These are phyloP conservation scores for Avahi laniger DNA, from an alignment of 2,797 vertebrate genomes.

Conservation along the genomic window DNA sequence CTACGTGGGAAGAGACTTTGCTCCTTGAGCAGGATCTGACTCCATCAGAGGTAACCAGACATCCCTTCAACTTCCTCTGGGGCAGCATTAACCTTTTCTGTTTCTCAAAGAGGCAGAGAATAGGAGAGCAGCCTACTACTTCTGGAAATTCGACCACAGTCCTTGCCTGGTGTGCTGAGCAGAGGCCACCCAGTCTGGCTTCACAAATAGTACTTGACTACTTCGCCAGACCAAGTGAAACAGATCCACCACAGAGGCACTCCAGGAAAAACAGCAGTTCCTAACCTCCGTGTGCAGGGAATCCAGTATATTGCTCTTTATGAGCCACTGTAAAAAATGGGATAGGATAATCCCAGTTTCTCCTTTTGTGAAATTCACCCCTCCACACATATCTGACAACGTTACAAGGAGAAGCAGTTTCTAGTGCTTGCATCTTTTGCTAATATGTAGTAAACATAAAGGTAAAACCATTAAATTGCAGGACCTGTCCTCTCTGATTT, in stretches of 20 bases:
- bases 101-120: neutral
- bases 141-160: conserved; percentile 29
- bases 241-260: neutral
- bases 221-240: conserved; percentile 47
- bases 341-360: neutral
- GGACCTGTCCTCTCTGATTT: neutral
- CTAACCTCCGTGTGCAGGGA: neutral
- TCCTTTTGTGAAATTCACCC: neutral
- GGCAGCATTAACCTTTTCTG: neutral
- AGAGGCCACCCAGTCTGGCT: conserved; percentile 6
- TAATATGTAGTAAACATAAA: neutral
- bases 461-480: neutral
- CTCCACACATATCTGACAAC: neutral
- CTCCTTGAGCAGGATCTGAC: neutral
- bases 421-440: neutral
- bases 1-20: neutral
- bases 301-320: neutral
- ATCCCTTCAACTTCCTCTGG: neutral
- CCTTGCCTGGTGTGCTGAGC: neutral
- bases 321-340: neutral
- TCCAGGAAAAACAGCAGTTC: conserved; percentile 44
- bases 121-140: neutral
- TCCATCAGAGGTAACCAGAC: neutral
- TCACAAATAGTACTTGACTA: conserved; percentile 16
- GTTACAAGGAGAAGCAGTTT: neutral